Evolutionary conservation across 1,140 invertebrate species (phyloP).

Genomic region (Branchinecta lindahli): DNA sequence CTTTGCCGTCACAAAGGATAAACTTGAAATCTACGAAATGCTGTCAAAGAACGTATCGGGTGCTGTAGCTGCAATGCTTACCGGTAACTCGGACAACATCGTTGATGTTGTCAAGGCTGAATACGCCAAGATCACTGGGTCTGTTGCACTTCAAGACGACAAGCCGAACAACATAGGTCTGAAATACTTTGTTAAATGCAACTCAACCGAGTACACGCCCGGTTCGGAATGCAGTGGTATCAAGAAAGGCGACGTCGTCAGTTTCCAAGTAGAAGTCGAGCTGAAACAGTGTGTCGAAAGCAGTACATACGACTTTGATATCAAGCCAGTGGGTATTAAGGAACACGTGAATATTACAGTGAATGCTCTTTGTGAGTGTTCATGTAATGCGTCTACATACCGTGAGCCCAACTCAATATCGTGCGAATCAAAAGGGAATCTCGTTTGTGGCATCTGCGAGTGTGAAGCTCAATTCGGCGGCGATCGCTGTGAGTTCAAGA

Average conservation of each 20-base stretch:
- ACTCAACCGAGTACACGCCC: conserved; percentile 27
- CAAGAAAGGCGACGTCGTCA: conserved; percentile 37
- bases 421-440: conserved; percentile 33
- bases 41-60: conserved; percentile 32
- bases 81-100: conserved; percentile 44
- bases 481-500: conserved; percentile 17
- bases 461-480: conserved; percentile 35
- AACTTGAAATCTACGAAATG: conserved; percentile 38
- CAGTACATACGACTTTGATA: conserved; percentile 5
- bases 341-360: conserved; percentile 21
- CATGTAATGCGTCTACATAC: conserved; percentile 24
- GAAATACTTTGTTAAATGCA: conserved; percentile 39
- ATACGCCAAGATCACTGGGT: conserved; percentile 39
- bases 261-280: conserved; percentile 25
- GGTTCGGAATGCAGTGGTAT: conserved; percentile 38
- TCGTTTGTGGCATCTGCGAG: conserved; percentile 38
- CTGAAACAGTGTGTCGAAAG: conserved; percentile 14
- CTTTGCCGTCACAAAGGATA: conserved; percentile 44
- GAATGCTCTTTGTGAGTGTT: conserved; percentile 23
- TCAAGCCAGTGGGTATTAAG: conserved; percentile 33
- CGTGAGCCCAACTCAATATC: conserved; percentile 25
- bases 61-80: conserved; percentile 38
- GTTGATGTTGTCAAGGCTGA: conserved; percentile 39
- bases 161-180: conserved; percentile 37
- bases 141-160: conserved; percentile 36